These are phyloP conservation scores for Takifugu flavidus DNA, from an alignment of 2,113 vertebrate genomes.

Conservation along the genomic window DNA sequence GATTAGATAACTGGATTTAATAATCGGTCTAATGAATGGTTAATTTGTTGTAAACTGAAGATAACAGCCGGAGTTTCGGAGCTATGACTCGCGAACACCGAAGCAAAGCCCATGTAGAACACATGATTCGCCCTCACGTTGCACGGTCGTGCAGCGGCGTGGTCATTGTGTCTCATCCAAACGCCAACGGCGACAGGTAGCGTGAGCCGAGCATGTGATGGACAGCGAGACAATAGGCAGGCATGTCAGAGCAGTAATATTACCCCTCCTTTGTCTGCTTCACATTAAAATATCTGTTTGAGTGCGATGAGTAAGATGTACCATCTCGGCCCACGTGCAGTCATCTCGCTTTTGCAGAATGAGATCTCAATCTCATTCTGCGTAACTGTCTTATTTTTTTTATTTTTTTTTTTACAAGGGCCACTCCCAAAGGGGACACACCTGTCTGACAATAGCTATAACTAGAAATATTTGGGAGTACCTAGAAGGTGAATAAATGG, in stretches of 20 bases:
- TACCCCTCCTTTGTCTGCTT: slow-evolving; percentile 27
- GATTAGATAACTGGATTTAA: slow-evolving; percentile 58
- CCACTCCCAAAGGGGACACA: no score
- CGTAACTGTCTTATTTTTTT: no score
- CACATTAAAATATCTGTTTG: slow-evolving; percentile 33
- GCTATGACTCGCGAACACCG: slow-evolving; percentile 4
- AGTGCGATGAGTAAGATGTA: slow-evolving; percentile 45
- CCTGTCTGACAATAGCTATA: no score
- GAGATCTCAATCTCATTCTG: not conserved
- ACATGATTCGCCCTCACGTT: slow-evolving; percentile 17
- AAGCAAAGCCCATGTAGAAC: slow-evolving; percentile 19
- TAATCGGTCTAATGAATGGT: slow-evolving; percentile 34
- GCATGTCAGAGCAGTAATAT: slow-evolving; percentile 43
- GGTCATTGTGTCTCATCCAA: slow-evolving; percentile 11
- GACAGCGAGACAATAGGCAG: slow-evolving; percentile 22
- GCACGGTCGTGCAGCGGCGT: not conserved
- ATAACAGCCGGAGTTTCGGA: slow-evolving; percentile 28
- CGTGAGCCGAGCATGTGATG: slow-evolving; percentile 12
- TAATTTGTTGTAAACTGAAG: slow-evolving; percentile 32
- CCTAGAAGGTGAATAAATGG: not conserved
- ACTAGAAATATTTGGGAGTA: no score
- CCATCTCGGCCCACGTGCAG: slow-evolving; percentile 33
- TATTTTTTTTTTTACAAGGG: no score
- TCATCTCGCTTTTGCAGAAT: slow-evolving; percentile 41
- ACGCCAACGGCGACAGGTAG: not conserved